Base-by-base conservation (phyloP, 2,797 vertebrate genomes). In the Arctocebus calabarensis region DNA sequence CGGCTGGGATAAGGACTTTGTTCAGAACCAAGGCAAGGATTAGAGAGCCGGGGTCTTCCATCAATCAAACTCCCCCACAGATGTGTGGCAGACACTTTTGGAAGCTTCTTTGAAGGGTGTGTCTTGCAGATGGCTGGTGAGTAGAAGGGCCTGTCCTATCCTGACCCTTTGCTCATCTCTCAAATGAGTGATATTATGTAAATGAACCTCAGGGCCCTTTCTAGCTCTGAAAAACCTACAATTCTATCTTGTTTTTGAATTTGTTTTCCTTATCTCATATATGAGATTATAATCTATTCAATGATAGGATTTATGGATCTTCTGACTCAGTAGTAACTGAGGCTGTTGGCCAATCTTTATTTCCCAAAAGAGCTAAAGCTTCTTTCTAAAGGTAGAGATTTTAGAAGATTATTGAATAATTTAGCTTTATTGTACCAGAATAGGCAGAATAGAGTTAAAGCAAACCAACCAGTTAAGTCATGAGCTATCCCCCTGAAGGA, bases 21-120 rank as follows among this genome's bases (percentile, higher is more conserved):
- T 94, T 96, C 52, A 86, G 52, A 88, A 61, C 27, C 34, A 84
- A 68, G 62, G n/a, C 37, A 84, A 84, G 43, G 37, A 86, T 43
- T 25, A 34, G 27, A 40, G 40, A 96, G 57, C 11, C 9, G 40
- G 34, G 4, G 16, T 88, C 59, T 94, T 61, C 61, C 40, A 29
- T 75, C 59, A 83, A 84, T 88, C 45, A 83, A 74, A 45, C 22
- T 23, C 5, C 59, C 19, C 8, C 7, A 68, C 45, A 23, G 27
- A 48, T 45, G 27, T 45, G 12, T 45, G 55, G 66, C 34, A 71
- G 81, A 83, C 57, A 25, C 66, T 57, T 66, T 45, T 68, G 84
- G 77, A 94, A 86, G 13, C 48, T 22, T 84, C 82, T 73, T 43
- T 57, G 66, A 84, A 86, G 27, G 20, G 2, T n/a, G 1, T 34